Evolutionary conservation across 2,113 vertebrate species (phyloP), one percentile per base, ranked within the genome.

Genomic region (Aegithalos caudatus): DNA sequence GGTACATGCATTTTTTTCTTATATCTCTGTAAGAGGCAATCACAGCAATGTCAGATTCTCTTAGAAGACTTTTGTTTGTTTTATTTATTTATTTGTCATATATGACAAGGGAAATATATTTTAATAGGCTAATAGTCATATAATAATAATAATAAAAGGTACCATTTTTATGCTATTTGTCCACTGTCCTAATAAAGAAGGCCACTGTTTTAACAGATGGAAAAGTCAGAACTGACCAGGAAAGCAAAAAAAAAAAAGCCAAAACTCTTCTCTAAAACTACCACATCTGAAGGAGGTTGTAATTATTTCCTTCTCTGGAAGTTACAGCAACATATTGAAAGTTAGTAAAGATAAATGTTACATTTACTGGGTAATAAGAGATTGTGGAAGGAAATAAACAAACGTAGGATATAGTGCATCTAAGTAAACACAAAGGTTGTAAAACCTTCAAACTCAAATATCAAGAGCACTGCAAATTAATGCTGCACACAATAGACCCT

Each of bases 391-490:
- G 99, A 99, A 98, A 98, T 98, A 98, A 98, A 98, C 97, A 98
- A 98, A 98, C 97, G 97, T 98, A 98, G 98, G 98, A 98, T 98
- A 94, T 95, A 98, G 98, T 98, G 98, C 98, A 98, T 99, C 98
- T 98, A 99, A 99, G 98, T 98, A 99, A 99, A 99, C 98, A 98
- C 87, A 90, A 97, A 98, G 96, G 98, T 98, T 98, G 98, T 98
- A 99, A 99, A 98, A 99, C 98, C 98, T 98, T 98, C 98, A 98
- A 98, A 99, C 98, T 98, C 97, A 88, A 97, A 97, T 98, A 98
- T 98, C 98, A 97, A 98, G 98, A 98, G 97, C 98, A 93, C 98
- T 98, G 98, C 98, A 99, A 98, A 98, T 98, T 98, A 99, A 98
- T 98, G 98, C 97, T 91, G 90, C 94, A 97, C 98, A 99, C 98